Base-by-base conservation (phyloP, 2,113 vertebrate genomes). In the Choloepus hoffmanni region DNA sequence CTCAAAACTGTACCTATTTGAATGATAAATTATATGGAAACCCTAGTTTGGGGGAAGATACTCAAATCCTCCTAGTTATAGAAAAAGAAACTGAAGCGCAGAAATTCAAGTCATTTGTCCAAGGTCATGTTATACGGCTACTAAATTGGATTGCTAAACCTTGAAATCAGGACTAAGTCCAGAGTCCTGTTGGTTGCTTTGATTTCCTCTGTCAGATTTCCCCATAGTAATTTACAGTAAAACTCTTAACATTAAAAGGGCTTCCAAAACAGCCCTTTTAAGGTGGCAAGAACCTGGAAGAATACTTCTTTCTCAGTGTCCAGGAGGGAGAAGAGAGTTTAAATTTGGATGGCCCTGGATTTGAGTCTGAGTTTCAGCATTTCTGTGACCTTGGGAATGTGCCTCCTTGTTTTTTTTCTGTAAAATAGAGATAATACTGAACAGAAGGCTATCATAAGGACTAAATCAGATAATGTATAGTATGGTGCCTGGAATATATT, bases 111-210 rank as follows among this genome's bases (percentile, higher is more conserved):
- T 11, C 9, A 88, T 74, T 90, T 70, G 30, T 40, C n/a, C 43
- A 88, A 87, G 19, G 48, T 89, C 65, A 50, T 11, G 14, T 53
- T 33, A 11, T 19, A 83, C 1, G 45, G 24, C 70, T 58, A 18
- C 19, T 72, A 58, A 82, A 82, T 24, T 43, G 43, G 23, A 14
- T 45, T 74, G 9, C 14, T 85, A 30, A 94, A 43, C 2, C 15
- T 92, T 92, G 48, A 94, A 94, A 70, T 93, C 21, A 77, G 67
- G 23, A 76, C 9, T 76, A 72, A 45, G 26, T 82, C 23, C 50
- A 4, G 45, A 76, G 26, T 68, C 28, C 73, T 24, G 7, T 53
- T 43, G 28, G n/a, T 72, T 62, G 83, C 18, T 94, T 82, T 63
- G 7, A n/a, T 65, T 93, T 77, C 92, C 12, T 82, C 30, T 68